phyloP scores from a whole-genome alignment of 2,797 vertebrate species.

The Limnodromus scolopaceus region DNA sequence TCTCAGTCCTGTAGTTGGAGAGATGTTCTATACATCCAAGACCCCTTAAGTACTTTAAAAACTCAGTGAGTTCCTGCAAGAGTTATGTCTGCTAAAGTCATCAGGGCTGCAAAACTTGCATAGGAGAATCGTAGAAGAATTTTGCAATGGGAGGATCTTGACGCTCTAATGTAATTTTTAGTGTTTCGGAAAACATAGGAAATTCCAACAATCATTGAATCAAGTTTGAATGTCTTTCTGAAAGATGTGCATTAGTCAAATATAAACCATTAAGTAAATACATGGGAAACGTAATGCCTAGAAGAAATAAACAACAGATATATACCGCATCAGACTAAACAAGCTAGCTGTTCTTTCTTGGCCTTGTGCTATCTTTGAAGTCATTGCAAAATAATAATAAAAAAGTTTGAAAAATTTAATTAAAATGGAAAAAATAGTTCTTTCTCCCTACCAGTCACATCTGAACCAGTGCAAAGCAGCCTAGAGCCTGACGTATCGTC shows the following conservation, averaged over 20 bases:
- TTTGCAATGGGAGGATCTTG: background rate
- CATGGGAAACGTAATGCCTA: background rate
- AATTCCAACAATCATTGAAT: background rate
- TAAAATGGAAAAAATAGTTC: background rate
- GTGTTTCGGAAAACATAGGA: background rate
- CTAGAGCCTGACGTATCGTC: background rate
- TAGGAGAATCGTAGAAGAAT: background rate
- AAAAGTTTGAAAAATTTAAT: background rate
- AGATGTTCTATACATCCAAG: background rate
- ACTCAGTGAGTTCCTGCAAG: background rate
- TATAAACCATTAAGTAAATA: conserved; percentile 11
- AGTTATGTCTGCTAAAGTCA: background rate
- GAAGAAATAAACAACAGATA: conserved; percentile 4
- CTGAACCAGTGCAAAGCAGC: background rate
- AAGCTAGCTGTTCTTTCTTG: background rate
- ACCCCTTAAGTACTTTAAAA: background rate
- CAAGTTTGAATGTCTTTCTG: background rate
- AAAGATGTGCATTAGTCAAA: background rate
- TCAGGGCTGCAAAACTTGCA: background rate
- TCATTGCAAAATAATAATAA: background rate
- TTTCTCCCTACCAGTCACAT: background rate
- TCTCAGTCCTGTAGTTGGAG: background rate
- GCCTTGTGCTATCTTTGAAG: background rate
- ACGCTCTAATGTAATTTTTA: background rate
- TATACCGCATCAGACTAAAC: conserved; percentile 28